Base-by-base conservation (phyloP, 2,797 vertebrate species). In the Darevskia mixta region DNA sequence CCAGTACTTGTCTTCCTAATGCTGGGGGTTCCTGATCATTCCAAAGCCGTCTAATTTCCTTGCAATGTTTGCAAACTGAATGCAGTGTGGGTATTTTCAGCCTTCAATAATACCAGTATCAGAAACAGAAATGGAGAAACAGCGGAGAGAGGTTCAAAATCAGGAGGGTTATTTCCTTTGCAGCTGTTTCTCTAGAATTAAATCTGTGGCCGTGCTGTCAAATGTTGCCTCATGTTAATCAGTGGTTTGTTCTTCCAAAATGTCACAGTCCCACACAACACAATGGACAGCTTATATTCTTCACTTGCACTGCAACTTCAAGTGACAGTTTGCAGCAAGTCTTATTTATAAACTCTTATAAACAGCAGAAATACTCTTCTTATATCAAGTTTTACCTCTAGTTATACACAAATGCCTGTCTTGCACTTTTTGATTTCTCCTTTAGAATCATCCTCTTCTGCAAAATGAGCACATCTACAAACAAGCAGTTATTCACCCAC, bases 11-110 rank as follows among this genome's bases (percentile, higher is more conserved):
- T 8, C 18, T 87, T 83, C 15, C 23, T 49, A 17, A 75, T 35
- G 41, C 64, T 85, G 20, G 5, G 49, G 43, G 8, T 61, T 86
- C 83, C 85, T 89, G 80, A 9, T 86, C 83, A 23, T 90, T 89
- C 71, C 83, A 82, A 88, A 93, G 78, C 82, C 79, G n/a, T 0
- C 0, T 41, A 3, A n/a, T 10, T 91, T 38, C 32, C 86, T 86
- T 73, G 45, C 76, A 61, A 27, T n/a, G 1, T 89, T n/a, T 29
- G 77, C 45, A 73, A 69, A 79, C 32, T 29, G 20, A 82, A 69
- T 41, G n/a, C 35, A 79, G 27, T 6, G 8, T 18, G 66, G 10
- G 1, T 78, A 0, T 32, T 1, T 4, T 1, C 18, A 15, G n/a
- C 11, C 25, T 88, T 79, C 8, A 1, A 85, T 89, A 8, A 41